Evolutionary conservation across 2,797 vertebrate species (phyloP).

Genomic region (Meda fulgida): DNA sequence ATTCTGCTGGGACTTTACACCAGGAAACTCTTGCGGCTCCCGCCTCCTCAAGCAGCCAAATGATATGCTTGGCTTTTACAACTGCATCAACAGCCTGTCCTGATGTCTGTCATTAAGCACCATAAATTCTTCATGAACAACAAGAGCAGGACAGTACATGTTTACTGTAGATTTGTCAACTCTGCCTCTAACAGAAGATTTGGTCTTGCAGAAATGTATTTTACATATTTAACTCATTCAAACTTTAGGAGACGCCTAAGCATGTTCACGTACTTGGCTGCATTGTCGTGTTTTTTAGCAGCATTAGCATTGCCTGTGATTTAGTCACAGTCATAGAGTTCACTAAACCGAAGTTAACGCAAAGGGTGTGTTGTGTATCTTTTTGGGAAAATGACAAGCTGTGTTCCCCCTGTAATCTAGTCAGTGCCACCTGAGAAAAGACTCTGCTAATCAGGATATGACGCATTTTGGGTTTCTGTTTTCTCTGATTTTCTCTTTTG

Average conservation of each 20-base stretch:
- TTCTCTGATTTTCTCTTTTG: neutral
- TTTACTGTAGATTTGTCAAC: constrained; percentile 25
- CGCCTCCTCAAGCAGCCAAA: constrained; percentile 31
- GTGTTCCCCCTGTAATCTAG: neutral
- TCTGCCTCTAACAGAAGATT: neutral
- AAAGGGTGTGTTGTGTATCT: neutral
- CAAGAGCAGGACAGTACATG: constrained; percentile 30
- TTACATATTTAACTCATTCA: neutral
- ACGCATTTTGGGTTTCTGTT: neutral
- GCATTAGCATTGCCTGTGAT: neutral
- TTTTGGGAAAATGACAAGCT: constrained; percentile 12
- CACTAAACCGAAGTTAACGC: neutral
- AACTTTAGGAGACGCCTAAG: neutral
- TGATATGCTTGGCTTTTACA: constrained; percentile 40
- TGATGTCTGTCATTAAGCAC: constrained; percentile 25
- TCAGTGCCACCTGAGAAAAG: constrained; percentile 7
- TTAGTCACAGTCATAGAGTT: neutral
- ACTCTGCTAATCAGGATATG: constrained; percentile 14
- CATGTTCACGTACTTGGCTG: neutral
- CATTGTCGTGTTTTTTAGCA: neutral
- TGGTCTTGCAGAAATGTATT: neutral
- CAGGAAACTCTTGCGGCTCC: constrained; percentile 10
- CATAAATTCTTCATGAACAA: neutral
- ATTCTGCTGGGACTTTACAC: constrained; percentile 32
- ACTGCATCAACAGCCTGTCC: neutral